Evolutionary conservation across 53 echinoderm and acorn worm genomes (phyloP), one percentile per base, ranked within the genome.

Genomic region (Paracentrotus lividus): DNA sequence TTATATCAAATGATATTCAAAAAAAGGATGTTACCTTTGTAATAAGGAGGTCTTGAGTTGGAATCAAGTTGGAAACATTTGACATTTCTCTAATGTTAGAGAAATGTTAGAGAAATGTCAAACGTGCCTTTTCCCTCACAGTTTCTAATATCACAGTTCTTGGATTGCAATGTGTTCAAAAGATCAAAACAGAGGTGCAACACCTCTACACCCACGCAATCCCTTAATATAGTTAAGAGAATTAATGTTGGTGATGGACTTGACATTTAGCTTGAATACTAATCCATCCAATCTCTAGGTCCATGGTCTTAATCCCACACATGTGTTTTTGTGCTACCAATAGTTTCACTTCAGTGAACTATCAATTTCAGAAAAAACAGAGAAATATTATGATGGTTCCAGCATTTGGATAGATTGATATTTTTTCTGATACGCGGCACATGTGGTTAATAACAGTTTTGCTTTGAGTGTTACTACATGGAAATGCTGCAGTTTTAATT

Each of bases 171-270:
- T 5, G 10, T 81, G 47, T 81, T 44, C 47, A 47, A 81, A 33
- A 81, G 49, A 81, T 47, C 47, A 49, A 81, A 38, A 26, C 47
- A 16, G 81, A 15, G 81, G 47, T 26, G 81, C 81, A 81, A 81
- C 81, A 81, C 27, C 47, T 81, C 49, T 9, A 45, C 44, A n/a
- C 47, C 81, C 72, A 45, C 12, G 9, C 49, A 49, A n/a, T 47
- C 12, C 8, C 47, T 81, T n/a, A 47, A 81, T 81, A 81, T 45
- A 81, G 81, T 81, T 47, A 9, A 14, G 26, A 47, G 27, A 47
- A 45, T 81, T 81, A 81, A 47, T 47, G 1, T 21, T 26, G 47
- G 27, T 81, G 81, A 81, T 23, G 10, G 81, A 47, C 47, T n/a
- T 9, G 81, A 81, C 81, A 45, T 81, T 81, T 72, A 18, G 64